Evolutionary conservation across 2,888 invertebrate species (phyloP), one percentile per base, ranked within the genome.

Genomic region (Stratiomys singularior): DNA sequence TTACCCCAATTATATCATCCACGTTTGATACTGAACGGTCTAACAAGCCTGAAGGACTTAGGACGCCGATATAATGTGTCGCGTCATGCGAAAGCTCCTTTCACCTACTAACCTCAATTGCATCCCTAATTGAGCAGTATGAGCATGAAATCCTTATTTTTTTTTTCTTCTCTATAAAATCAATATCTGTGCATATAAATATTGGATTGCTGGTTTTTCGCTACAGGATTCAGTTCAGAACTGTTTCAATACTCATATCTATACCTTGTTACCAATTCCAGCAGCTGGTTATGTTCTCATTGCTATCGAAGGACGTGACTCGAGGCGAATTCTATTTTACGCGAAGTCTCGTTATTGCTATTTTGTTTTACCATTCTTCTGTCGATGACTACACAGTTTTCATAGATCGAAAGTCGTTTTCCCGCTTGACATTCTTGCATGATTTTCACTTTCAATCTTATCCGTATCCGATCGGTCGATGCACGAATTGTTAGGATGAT

Each of bases 231-330:
- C 15, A 13, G 52, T n/a, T 18, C n/a, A n/a, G 52, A 37, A 9
- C 9, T 37, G 52, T 52, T 5, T 15, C 52, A 52, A 52, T 13
- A 18, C 37, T 37, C 37, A 13, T n/a, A 60, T 2, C 60, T 44
- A 30, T 66, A 44, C 66, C 37, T 37, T 44, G 66, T 66, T 66
- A 66, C 37, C 66, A 25, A 25, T 25, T 60, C 23, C 52, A 23
- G 44, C 66, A 66, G 66, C 44, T 66, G 66, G 37, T 18, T 18
- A 11, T 44, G 18, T 66, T 66, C 66, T 18, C 60, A 66, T 66
- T 44, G 37, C 21, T 30, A 44, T 18, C 30, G 66, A n/a, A 66
- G 66, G 66, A 66, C 66, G 66, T 66, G 66, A 13, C 66, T 66
- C 28, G 44, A 66, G 63, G 66, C 66, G 44, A 66, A 18, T 66